Percentiles rank a stretch among this genome's conserved stretches.
Conservation (phyloP, 2,888 invertebrate species). For the Oasisia sp. region DNA sequence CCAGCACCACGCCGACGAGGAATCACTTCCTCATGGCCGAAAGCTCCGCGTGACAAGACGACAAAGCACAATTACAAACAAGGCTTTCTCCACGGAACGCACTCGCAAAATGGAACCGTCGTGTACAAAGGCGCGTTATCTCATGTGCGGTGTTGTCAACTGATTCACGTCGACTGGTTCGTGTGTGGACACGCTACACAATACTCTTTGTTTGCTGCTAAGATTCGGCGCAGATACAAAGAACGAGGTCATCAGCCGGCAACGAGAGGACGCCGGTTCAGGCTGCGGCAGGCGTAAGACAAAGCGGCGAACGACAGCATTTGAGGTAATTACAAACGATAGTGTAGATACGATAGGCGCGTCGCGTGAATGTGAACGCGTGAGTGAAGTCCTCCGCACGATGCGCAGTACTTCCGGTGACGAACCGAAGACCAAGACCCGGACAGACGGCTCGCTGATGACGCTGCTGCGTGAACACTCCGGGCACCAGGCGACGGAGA, state of each 20-base stretch:
- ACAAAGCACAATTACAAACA: neutral
- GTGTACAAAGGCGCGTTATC: no score
- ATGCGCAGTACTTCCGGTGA: slow-evolving; percentile 8
- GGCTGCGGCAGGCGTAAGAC: no score
- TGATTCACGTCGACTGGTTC: neutral
- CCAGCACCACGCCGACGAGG: neutral
- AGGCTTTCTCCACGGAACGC: neutral
- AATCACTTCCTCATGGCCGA: neutral
- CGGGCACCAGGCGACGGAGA: neutral
- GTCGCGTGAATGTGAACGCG: neutral
- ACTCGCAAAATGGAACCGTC: no score
- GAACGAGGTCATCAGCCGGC: no score
- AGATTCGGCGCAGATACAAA: no score
- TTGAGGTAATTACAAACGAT: no score
- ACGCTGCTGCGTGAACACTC: neutral
- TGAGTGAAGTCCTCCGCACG: neutral
- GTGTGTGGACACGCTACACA: neutral
- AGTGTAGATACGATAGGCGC: no score
- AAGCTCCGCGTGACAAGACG: neutral
- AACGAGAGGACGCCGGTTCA: neutral
- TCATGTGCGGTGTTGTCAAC: no score
- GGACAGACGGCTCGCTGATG: neutral
- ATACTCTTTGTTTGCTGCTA: no score
- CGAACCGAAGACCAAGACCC: neutral
- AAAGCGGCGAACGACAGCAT: no score